phyloP scores from a whole-genome alignment of 2,888 invertebrate genomes.

The Chymomyza fuscimana region DNA sequence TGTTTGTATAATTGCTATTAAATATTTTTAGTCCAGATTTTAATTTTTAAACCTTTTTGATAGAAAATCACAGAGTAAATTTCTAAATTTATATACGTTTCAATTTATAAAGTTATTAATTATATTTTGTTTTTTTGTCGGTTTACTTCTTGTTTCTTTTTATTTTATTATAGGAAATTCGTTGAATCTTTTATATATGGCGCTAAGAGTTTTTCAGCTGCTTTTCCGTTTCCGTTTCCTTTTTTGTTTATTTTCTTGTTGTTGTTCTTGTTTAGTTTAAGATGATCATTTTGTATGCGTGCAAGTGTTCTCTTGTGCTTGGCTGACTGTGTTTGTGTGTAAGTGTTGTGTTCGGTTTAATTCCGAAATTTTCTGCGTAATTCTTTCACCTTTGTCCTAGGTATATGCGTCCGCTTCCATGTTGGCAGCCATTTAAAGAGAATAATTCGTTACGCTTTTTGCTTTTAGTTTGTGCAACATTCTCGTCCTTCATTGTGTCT shows the following conservation, averaged over 20 bases:
- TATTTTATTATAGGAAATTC: constrained; percentile 56
- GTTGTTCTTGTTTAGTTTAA: constrained; percentile 8
- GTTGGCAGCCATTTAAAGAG: constrained; percentile 22
- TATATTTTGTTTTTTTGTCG: constrained; percentile 23
- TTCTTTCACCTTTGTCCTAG: constrained; percentile 24
- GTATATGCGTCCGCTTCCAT: constrained; percentile 31
- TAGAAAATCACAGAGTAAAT: constrained; percentile 77
- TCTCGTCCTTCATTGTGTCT: constrained; percentile 8
- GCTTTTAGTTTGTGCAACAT: constrained; percentile 44
- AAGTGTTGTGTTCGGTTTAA: constrained; percentile 26
- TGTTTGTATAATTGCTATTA: constrained; percentile 33
- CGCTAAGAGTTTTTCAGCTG: constrained; percentile 30
- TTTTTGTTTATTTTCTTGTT: constrained; percentile 1
- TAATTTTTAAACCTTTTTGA: constrained; percentile 66
- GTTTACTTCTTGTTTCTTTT: constrained; percentile 20
- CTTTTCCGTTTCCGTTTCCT: constrained; percentile 17
- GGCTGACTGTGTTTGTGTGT: constrained; percentile 21
- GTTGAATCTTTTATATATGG: constrained; percentile 56
- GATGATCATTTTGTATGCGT: constrained; percentile 4
- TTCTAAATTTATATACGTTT: constrained; percentile 49
- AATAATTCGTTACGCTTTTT: constrained; percentile 36
- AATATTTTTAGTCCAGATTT: constrained; percentile 51
- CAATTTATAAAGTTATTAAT: constrained; percentile 16
- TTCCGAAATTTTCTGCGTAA: constrained; percentile 4
- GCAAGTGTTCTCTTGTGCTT: background rate